Base-by-base conservation (phyloP, 1,140 invertebrate species). In the Drosophila quadrilineata region DNA sequence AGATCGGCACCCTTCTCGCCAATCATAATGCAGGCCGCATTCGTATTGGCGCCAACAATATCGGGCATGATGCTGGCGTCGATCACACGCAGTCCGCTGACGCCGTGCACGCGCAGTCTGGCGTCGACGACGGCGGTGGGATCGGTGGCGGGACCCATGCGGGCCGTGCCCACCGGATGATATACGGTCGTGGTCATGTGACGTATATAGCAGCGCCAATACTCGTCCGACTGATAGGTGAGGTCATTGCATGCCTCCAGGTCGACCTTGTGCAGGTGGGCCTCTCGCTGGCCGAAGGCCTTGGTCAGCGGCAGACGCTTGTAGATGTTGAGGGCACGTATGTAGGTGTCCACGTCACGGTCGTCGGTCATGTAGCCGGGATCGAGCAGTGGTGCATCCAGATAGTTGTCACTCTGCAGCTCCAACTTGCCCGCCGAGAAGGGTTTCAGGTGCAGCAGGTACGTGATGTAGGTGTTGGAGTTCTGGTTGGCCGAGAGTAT, bases 1-100 rank as follows among this genome's bases (percentile, higher is more conserved):
- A 95, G 91, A 67, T 96, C 94, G 3, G 93, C 91, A 0, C 92
- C 95, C 77, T 95, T 96, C 79, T 96, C 95, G 0, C 92, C 95
- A 35, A 96, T 94, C 92, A 95, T 95, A 29, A 95, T 94, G 0
- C 92, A 92, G 0, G 95, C 92, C 0, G 94, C 95, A 82, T 95
- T 95, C 0, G 94, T 95, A 64, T 96, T 95, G 2, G 93, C 95
- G 6, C 92, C 92, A 0, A 94, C 91, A 36, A 96, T 93, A 3
- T 89, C 90, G 0, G 95, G 95, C 94, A 96, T 96, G 5, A 96
- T 92, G 58, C 94, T 95, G 14, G 94, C 95, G 90, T 97, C 95
- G 1, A 94, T 92, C 0, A 97, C 94, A 65, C 95, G 91, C 6
- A 96, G 71, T n/a, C 93, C 92, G n/a, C 89, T 79, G 0, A 95